Evolutionary conservation across 2,113 vertebrate species (phyloP).

Genomic region (Polyodon spathula): DNA sequence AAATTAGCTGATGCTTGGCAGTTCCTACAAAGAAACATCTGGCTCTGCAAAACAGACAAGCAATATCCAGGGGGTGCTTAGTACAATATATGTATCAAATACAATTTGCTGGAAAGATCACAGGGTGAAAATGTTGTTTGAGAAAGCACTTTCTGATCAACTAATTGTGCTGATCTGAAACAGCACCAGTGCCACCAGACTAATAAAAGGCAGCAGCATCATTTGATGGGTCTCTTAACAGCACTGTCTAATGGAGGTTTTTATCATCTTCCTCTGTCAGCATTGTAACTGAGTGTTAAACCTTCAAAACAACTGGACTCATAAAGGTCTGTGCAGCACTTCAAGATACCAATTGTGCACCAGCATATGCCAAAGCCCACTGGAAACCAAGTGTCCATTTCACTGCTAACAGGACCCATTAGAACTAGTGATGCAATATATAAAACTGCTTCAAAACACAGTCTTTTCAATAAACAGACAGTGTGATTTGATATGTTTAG

Average conservation of each 20-base stretch:
- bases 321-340: not conserved
- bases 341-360: not conserved
- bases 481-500: too few relatives aligned
- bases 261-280: conserved; percentile 29
- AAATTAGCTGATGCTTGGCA: not conserved
- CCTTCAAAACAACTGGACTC: conserved; percentile 13
- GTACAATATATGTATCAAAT: conserved; percentile 17
- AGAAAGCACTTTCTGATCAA: conserved; percentile 27
- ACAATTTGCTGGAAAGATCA: conserved; percentile 21
- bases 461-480: too few relatives aligned
- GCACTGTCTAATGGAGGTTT: conserved; percentile 28
- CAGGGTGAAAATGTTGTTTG: conserved; percentile 28
- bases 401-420: not conserved
- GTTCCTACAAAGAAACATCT: not conserved
- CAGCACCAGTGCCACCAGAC: conserved; percentile 27
- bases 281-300: conserved; percentile 17
- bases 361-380: conserved; percentile 4
- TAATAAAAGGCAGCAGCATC: conserved; percentile 29
- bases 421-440: too few relatives aligned
- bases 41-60: not conserved
- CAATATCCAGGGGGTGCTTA: not conserved
- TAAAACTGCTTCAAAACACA: too few relatives aligned
- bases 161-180: conserved; percentile 20
- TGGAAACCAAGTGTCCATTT: conserved; percentile 6
- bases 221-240: conserved; percentile 27